Conservation (phyloP, 2,888 invertebrate species). For the Sthenelais limicola region DNA sequence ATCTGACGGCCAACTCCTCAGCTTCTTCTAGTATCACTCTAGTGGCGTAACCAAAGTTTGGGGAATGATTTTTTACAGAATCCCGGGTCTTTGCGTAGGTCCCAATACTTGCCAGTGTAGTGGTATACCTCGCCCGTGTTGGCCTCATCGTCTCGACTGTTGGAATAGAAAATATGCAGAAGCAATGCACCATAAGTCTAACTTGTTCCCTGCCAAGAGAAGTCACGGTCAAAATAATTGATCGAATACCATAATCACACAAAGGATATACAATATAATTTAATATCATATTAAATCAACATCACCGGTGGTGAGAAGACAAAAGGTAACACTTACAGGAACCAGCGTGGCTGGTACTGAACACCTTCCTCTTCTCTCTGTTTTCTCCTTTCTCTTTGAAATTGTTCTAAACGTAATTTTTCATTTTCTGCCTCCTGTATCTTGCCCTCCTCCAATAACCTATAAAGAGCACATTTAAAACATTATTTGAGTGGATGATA, state of each 20-base stretch:
- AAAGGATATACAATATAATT: too few species aligned
- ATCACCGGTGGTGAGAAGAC: too few species aligned
- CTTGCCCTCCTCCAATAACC: conserved; percentile 83
- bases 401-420: conserved; percentile 82
- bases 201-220: too few species aligned
- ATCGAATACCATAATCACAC: too few species aligned
- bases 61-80: conserved; percentile 74
- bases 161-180: too few species aligned
- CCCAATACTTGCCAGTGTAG: conserved; percentile 85
- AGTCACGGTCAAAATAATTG: too few species aligned
- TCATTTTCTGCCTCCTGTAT: conserved; percentile 81
- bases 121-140: conserved; percentile 80
- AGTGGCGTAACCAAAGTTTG: conserved; percentile 55
- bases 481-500: too few species aligned
- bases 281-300: too few species aligned
- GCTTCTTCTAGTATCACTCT: neutral
- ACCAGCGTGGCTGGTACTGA: conserved; percentile 75
- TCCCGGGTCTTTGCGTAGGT: conserved; percentile 79
- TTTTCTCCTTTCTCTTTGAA: conserved; percentile 80
- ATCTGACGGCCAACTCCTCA: too few species aligned
- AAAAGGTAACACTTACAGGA: conserved; percentile 75
- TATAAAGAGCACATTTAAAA: too few species aligned
- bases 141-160: conserved; percentile 69
- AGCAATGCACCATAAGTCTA: too few species aligned
- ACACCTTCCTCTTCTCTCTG: conserved; percentile 76